Evolutionary conservation across 2,797 vertebrate genomes (phyloP), one percentile per base, ranked within the genome.

Genomic region (Eurystomus glaucurus): DNA sequence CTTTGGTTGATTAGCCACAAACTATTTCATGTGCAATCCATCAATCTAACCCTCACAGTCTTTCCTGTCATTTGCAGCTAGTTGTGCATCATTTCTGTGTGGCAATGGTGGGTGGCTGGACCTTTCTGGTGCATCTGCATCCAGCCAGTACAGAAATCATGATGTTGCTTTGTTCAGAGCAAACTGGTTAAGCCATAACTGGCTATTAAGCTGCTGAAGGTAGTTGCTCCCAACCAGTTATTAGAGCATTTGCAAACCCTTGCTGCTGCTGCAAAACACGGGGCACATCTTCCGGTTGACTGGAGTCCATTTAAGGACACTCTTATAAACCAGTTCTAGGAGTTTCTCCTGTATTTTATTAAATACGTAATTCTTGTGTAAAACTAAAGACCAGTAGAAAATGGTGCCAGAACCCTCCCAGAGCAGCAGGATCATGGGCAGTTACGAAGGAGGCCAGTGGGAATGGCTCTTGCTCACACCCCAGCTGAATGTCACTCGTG

Each of bases 181-280:
- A 0, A 84, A 50, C 50, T 69, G 52, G 51, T 90, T 88, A 93
- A 87, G 10, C 65, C 1, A 2, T 14, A 65, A 58, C 69, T 69
- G 31, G 50, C 71, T 84, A 79, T 88, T 85, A 90, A 79, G 20
- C 45, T 0, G 1, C 61, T 41, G 52, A 95, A 90, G 33, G 37
- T 48, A 39, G 48, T 60, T 4, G 4, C 37, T 81, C 33, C 79
- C 86, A 92, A 81, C 41, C 50, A 14, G 55, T 90, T 88, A 93
- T 90, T 90, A 91, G 26, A 85, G 31, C 19, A 2, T 88, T 93
- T 90, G 57, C 72, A 90, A 93, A 86, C 41, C 29, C 18, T 85
- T 68, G 17, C 29, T 69, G 50, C 77, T 92, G 76, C 77, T 75
- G 35, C 41, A 82, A 71, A 96, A 71, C 57, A 75, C 33, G 1